phyloP scores from a whole-genome alignment of 2,113 vertebrate genomes.

The Empidonax traillii region DNA sequence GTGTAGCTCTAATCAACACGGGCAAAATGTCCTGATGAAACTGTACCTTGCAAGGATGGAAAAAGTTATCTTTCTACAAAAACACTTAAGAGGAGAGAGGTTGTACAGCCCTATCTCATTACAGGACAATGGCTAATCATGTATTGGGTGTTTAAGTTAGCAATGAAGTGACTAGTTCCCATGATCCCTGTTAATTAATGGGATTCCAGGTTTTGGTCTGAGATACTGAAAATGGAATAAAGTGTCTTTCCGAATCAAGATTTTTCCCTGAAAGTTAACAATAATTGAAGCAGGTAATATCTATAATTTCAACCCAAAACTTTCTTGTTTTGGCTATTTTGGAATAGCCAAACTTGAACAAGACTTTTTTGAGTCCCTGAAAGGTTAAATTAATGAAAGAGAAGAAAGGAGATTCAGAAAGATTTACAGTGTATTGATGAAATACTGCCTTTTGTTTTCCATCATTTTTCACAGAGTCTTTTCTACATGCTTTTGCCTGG shows the following conservation, averaged over 20 bases:
- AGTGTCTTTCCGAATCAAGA: background rate
- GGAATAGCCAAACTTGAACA: background rate
- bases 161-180: background rate
- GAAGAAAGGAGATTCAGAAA: background rate
- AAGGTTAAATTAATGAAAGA: background rate
- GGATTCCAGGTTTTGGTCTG: background rate
- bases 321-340: background rate
- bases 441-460: background rate
- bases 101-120: background rate
- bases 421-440: background rate
- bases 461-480: background rate
- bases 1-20: background rate
- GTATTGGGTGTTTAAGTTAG: background rate
- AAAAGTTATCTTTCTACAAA: background rate
- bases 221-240: background rate
- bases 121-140: background rate
- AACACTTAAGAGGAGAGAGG: background rate
- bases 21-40: background rate
- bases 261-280: background rate
- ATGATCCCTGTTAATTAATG: background rate
- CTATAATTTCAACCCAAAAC: background rate
- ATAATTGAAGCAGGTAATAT: background rate
- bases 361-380: background rate
- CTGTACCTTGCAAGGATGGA: background rate
- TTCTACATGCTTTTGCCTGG: background rate